Conservation (phyloP, 2,113 vertebrate genomes). For the Corydoras sp. region DNA sequence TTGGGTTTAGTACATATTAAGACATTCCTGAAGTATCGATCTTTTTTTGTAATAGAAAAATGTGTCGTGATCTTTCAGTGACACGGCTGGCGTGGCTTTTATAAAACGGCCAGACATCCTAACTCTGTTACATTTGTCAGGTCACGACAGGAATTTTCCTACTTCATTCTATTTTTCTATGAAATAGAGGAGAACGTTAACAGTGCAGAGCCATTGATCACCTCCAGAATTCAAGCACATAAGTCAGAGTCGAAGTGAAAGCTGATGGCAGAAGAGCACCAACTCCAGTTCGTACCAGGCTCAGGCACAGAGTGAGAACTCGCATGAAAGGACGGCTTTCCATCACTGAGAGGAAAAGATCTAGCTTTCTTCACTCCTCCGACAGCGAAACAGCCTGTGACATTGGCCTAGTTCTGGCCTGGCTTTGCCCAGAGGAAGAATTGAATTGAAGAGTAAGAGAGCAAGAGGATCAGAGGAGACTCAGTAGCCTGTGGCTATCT, state of each 20-base stretch:
- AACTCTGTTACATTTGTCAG: slow-evolving; percentile 39
- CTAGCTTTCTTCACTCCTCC: slow-evolving; percentile 52
- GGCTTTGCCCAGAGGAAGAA: slow-evolving; percentile 60
- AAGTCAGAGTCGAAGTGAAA: slow-evolving; percentile 29
- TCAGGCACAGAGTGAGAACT: slow-evolving; percentile 10
- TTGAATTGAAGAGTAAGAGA: slow-evolving; percentile 67
- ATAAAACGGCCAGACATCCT: slow-evolving; percentile 32
- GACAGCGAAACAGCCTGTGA: slow-evolving; percentile 64
- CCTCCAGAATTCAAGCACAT: slow-evolving; percentile 10
- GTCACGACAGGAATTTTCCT: slow-evolving; percentile 29
- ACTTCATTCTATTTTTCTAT: slow-evolving; percentile 25
- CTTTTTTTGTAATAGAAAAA: slow-evolving; percentile 31
- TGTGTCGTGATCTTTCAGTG: slow-evolving; percentile 26
- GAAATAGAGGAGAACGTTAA: slow-evolving; percentile 31
- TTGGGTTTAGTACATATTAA: slow-evolving; percentile 30
- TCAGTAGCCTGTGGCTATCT: slow-evolving; percentile 66
- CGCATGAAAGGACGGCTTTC: slow-evolving; percentile 42
- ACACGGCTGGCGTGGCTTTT: slow-evolving; percentile 16
- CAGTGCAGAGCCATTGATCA: slow-evolving; percentile 26
- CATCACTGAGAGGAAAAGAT: slow-evolving; percentile 58
- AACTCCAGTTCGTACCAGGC: slow-evolving; percentile 14
- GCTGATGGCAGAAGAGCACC: slow-evolving; percentile 29
- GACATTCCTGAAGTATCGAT: slow-evolving; percentile 20
- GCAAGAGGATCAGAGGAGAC: slow-evolving; percentile 69
- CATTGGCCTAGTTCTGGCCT: slow-evolving; percentile 68